Evolutionary conservation across 2,113 vertebrate genomes (phyloP).

Genomic region (Phainopepla nitens): DNA sequence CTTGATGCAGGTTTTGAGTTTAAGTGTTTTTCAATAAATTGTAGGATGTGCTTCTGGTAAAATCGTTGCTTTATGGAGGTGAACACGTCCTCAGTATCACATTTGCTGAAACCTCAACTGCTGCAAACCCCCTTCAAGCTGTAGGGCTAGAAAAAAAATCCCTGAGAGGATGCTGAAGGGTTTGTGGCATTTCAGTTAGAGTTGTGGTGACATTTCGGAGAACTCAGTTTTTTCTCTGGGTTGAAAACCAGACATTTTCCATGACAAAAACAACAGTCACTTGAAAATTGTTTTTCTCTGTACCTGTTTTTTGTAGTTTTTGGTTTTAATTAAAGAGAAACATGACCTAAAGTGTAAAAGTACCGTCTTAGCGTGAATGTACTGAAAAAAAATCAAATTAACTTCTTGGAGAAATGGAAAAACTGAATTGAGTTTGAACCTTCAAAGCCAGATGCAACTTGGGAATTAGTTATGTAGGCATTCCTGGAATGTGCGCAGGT

Average conservation of each 20-base stretch:
- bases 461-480: background rate
- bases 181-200: background rate
- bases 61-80: background rate
- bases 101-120: background rate
- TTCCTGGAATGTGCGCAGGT: background rate
- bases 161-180: background rate
- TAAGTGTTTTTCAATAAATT: background rate
- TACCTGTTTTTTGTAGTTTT: background rate
- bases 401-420: background rate
- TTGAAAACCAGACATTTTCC: fast-evolving
- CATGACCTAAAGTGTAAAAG: background rate
- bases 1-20: background rate
- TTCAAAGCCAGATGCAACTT: background rate
- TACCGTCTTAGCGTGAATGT: background rate
- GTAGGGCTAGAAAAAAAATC: background rate
- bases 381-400: background rate
- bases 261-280: background rate
- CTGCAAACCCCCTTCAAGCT: background rate
- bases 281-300: background rate
- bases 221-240: background rate
- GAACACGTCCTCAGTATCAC: fast-evolving
- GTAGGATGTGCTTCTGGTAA: background rate
- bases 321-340: background rate
- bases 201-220: background rate
- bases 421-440: background rate